Conservation (phyloP, 2,888 invertebrate species). For the Spilosoma lubricipeda region DNA sequence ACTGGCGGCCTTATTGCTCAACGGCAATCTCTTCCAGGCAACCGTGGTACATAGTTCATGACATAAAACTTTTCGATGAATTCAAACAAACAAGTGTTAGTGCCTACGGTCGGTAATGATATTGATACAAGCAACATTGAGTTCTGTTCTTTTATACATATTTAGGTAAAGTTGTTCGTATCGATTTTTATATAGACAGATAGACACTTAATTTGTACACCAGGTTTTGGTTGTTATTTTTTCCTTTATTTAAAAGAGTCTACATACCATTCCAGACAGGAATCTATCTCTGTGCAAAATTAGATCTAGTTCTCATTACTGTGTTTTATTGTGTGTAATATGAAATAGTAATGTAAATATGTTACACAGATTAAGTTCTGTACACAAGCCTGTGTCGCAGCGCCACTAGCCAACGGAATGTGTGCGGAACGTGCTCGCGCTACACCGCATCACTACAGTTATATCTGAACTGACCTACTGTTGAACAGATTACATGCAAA, state of each 20-base stretch:
- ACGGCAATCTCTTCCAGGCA: too few relatives aligned
- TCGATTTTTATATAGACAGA: too few relatives aligned
- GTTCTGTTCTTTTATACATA: not conserved
- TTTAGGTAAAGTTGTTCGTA: not conserved
- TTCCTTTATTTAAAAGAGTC: too few relatives aligned
- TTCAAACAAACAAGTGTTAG: slow-evolving; percentile 5
- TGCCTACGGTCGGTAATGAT: not conserved
- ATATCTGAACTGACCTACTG: not conserved
- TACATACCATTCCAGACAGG: too few relatives aligned
- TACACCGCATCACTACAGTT: not conserved
- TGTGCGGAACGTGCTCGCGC: not conserved
- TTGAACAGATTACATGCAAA: not conserved
- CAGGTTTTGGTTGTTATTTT: too few relatives aligned
- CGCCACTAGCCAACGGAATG: not conserved
- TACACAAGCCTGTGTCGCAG: not conserved
- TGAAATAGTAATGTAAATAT: not conserved
- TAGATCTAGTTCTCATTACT: too few relatives aligned
- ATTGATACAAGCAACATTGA: not conserved
- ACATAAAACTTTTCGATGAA: not conserved
- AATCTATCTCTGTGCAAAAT: too few relatives aligned
- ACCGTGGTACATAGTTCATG: too few relatives aligned
- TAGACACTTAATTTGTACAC: too few relatives aligned
- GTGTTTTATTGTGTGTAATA: too few relatives aligned
- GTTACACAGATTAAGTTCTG: not conserved
- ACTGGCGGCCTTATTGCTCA: too few relatives aligned